phyloP scores from a whole-genome alignment of 2,113 vertebrate genomes.

The Lanius collurio region DNA sequence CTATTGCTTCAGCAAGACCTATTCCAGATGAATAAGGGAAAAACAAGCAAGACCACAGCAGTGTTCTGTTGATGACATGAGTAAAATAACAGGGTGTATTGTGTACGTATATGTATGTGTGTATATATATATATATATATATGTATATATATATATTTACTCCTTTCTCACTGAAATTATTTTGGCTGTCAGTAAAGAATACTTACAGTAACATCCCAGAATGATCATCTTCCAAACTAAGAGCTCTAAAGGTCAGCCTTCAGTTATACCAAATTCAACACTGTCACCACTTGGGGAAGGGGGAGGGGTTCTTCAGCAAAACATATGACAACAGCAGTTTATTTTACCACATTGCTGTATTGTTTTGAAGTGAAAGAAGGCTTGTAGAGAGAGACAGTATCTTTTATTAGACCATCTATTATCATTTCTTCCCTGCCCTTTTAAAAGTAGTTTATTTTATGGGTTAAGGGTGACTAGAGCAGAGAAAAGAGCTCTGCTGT shows the following conservation, averaged over 20 bases:
- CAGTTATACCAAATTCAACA: not conserved
- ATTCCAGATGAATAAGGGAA: not conserved
- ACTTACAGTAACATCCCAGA: not conserved
- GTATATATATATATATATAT: not conserved
- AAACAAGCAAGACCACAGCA: not conserved
- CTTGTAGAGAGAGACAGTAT: constrained; percentile 4
- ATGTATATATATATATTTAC: not conserved
- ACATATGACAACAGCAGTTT: constrained; percentile 36
- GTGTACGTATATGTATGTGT: not conserved
- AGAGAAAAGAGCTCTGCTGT: not conserved
- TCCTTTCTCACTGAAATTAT: not conserved
- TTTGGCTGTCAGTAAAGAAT: not conserved
- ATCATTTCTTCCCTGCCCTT: not conserved
- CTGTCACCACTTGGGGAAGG: not conserved
- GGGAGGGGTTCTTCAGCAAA: not conserved
- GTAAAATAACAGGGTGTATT: not conserved
- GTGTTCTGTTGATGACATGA: not conserved
- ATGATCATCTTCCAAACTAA: not conserved
- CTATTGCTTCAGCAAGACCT: not conserved
- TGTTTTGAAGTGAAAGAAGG: constrained; percentile 24
- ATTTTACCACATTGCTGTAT: constrained; percentile 41
- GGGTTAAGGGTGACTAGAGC: constrained; percentile 21
- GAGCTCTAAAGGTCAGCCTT: constrained; percentile 20
- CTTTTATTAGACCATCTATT: constrained; percentile 55
- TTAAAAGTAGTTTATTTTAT: constrained; percentile 49